Evolutionary conservation across 2,797 vertebrate species (phyloP).

Genomic region (Platyrinchus mystaceus): DNA sequence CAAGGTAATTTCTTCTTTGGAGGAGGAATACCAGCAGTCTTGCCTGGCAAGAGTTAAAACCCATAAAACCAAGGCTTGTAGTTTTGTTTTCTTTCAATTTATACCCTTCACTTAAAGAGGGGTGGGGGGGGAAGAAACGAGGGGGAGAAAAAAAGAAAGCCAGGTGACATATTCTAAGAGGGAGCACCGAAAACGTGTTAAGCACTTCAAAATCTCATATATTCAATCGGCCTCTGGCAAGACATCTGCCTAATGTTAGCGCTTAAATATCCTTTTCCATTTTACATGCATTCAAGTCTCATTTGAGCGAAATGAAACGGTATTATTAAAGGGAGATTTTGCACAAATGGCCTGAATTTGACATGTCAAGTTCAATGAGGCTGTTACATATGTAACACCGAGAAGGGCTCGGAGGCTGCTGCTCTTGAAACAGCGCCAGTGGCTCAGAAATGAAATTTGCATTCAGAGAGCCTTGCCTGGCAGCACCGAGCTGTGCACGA

Average conservation of each 20-base stretch:
- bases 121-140: not conserved
- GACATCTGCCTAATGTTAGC: slow-evolving; percentile 86
- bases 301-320: slow-evolving; percentile 87
- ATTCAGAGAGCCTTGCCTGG: slow-evolving; percentile 59
- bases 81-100: slow-evolving; percentile 86
- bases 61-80: slow-evolving; percentile 61
- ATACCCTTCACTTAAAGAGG: slow-evolving; percentile 72
- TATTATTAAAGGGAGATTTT: slow-evolving; percentile 97
- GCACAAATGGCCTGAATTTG: slow-evolving; percentile 97
- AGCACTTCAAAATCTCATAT: slow-evolving; percentile 84
- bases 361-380: slow-evolving; percentile 96
- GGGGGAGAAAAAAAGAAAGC: slow-evolving; percentile 56
- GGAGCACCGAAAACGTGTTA: slow-evolving; percentile 75
- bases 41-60: slow-evolving; percentile 63
- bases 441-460: slow-evolving; percentile 78
- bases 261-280: slow-evolving; percentile 86
- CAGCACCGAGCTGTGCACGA: not conserved
- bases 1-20: not conserved
- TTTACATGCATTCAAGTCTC: slow-evolving; percentile 89
- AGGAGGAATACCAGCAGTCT: not conserved
- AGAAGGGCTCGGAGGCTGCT: slow-evolving; percentile 74
- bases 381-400: slow-evolving; percentile 81
- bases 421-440: slow-evolving; percentile 74
- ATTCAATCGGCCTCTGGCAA: slow-evolving; percentile 79
- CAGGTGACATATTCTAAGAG: slow-evolving; percentile 70